A percentile compares a stretch with the other conserved stretches of the same genome.
Evolutionary conservation across 2,888 invertebrate species (phyloP).

Genomic region (Protodeltote pygarga): DNA sequence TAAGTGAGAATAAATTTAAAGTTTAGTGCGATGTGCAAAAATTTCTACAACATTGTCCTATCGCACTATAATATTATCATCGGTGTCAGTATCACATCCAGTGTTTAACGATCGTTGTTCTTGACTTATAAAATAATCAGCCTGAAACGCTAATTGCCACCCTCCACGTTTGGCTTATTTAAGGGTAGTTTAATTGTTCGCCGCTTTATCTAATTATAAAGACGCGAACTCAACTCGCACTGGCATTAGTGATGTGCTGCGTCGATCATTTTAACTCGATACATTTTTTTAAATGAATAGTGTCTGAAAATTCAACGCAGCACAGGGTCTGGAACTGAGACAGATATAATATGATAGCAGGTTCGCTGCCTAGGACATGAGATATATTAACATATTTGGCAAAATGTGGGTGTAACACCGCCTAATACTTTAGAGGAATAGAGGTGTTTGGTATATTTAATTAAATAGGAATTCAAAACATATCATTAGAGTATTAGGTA

Average conservation of each 20-base stretch:
- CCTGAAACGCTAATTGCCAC: constrained; percentile 79
- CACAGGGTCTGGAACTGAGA: too few species aligned
- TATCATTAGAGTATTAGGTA: too few species aligned
- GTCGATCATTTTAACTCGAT: constrained; percentile 56
- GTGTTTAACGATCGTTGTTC: constrained; percentile 20
- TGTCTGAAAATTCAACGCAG: neutral
- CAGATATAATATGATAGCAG: too few species aligned
- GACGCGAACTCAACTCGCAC: constrained; percentile 71
- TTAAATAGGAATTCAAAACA: too few species aligned
- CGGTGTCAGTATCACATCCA: constrained; percentile 24
- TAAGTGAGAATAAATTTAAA: too few species aligned
- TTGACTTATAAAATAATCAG: constrained; percentile 80
- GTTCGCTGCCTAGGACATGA: too few species aligned
- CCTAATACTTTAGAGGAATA: too few species aligned
- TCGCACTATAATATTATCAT: neutral
- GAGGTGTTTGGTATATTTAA: too few species aligned
- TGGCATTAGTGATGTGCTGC: constrained; percentile 45
- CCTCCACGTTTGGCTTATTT: constrained; percentile 81
- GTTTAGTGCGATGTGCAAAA: too few species aligned
- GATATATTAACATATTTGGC: neutral
- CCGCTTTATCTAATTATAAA: constrained; percentile 85
- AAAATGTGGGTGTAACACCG: constrained; percentile 4
- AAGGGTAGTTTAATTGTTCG: constrained; percentile 84
- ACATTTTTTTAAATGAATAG: constrained; percentile 14
- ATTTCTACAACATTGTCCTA: too few species aligned